Percentiles rank a stretch among this genome's conserved stretches.
Conservation (phyloP, 2,888 invertebrate species). For the Pteria penguin region DNA sequence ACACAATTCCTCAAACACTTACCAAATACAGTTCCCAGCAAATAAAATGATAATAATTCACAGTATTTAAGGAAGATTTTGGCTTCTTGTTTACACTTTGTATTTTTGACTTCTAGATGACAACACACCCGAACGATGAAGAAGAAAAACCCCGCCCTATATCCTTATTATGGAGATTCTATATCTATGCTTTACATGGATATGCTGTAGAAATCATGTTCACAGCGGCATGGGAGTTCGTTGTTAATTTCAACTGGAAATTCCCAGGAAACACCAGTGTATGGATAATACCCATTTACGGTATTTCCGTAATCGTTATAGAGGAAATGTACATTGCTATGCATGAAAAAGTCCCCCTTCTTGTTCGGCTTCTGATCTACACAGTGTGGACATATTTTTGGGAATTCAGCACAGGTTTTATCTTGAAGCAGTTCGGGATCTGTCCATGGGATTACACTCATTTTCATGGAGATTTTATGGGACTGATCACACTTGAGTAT, state of each 20-base stretch:
- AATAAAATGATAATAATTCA: too few species aligned
- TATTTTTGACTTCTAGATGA: neutral
- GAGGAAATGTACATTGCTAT: constrained; percentile 78
- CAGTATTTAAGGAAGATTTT: too few species aligned
- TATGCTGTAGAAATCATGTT: constrained; percentile 80
- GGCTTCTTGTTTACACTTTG: too few species aligned
- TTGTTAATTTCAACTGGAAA: constrained; percentile 78
- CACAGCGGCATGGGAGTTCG: constrained; percentile 82
- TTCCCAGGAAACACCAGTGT: constrained; percentile 81
- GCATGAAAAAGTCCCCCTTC: constrained; percentile 74
- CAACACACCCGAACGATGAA: neutral
- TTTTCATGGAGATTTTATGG: constrained; percentile 81
- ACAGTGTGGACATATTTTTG: constrained; percentile 80
- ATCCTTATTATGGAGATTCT: constrained; percentile 70
- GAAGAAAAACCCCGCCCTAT: constrained; percentile 42
- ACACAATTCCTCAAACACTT: too few species aligned
- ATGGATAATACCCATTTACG: constrained; percentile 82
- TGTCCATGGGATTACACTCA: constrained; percentile 82
- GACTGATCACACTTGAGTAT: constrained; percentile 82
- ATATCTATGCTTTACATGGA: constrained; percentile 79
- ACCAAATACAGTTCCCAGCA: too few species aligned
- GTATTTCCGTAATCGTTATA: constrained; percentile 78
- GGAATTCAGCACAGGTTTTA: constrained; percentile 81
- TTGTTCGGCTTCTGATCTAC: constrained; percentile 79
- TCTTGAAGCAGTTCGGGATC: constrained; percentile 81